Base-by-base conservation (phyloP, 2,797 vertebrate genomes). In the Karalla daura region DNA sequence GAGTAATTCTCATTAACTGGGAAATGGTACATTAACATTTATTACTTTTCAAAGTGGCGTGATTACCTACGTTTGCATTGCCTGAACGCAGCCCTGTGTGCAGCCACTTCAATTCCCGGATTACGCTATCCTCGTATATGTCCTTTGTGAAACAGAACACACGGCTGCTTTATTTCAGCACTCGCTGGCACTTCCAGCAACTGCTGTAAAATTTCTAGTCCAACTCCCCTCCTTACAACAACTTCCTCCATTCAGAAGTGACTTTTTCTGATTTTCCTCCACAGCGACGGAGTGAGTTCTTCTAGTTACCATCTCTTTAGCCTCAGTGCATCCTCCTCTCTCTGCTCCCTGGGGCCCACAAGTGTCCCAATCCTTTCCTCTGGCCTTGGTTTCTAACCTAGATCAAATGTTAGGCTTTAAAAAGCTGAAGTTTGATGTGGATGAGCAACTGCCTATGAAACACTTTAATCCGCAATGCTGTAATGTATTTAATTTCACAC, bases 401-500 rank as follows among this genome's bases (percentile, higher is more conserved):
- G 95, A 97, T 96, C 95, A 95, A 96, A 95, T 95, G 95, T 94
- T 95, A 86, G 93, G 93, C 92, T 95, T 96, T 95, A 93, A 94
- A 95, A 95, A 95, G 93, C 92, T 90, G 92, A 95, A 94, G 94
- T 96, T 95, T 95, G 95, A 96, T 95, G 95, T 95, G 95, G 95
- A 95, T 96, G 95, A 96, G 95, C 95, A 95, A 97, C 95, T 96
- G 96, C 94, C 94, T 95, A 95, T 95, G 94, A 96, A 97, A 96
- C 83, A 83, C 93, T 95, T 96, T 95, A 96, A 96, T 94, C 94
- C 90, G 91, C 93, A 93, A 90, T 94, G 93, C 95, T 94, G 93
- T 95, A 94, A 96, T 96, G 95, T 96, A 95, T 97, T 98, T 96
- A 94, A 96, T 97, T 96, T 98, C 96, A 96, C 96, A 95, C 94